phyloP scores from a whole-genome alignment of 2,797 vertebrate species.

The Dendrocincla fuliginosa region DNA sequence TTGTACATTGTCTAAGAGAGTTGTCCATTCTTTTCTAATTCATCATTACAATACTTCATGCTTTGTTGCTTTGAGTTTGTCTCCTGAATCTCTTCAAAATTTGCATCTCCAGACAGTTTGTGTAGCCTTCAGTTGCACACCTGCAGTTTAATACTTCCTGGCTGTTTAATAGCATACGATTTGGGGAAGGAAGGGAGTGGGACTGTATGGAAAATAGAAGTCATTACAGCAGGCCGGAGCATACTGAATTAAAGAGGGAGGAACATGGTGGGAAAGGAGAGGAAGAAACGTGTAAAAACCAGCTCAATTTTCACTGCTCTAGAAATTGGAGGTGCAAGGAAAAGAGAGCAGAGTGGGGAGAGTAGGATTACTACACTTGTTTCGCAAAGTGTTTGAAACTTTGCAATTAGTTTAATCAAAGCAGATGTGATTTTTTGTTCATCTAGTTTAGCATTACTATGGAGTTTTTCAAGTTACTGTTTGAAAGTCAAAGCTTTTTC shows the following conservation, averaged over 20 bases:
- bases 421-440: background rate
- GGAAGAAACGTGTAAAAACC: fast-evolving
- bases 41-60: background rate
- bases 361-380: background rate
- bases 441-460: background rate
- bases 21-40: background rate
- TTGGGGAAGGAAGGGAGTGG: fast-evolving
- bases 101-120: background rate
- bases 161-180: background rate
- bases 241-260: background rate
- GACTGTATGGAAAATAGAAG: background rate
- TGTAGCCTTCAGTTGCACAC: background rate
- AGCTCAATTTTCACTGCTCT: background rate
- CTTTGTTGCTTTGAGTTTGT: background rate
- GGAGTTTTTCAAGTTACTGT: background rate
- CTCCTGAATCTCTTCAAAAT: background rate
- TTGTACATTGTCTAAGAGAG: background rate
- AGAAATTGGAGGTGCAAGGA: background rate
- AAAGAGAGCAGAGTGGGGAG: background rate
- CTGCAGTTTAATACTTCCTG: background rate
- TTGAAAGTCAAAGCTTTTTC: background rate
- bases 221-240: background rate
- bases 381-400: background rate
- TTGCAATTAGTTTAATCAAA: background rate
- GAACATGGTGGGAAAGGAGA: background rate